Evolutionary conservation across 2,113 vertebrate species (phyloP), one percentile per base, ranked within the genome.

Genomic region (Struthio camelus): DNA sequence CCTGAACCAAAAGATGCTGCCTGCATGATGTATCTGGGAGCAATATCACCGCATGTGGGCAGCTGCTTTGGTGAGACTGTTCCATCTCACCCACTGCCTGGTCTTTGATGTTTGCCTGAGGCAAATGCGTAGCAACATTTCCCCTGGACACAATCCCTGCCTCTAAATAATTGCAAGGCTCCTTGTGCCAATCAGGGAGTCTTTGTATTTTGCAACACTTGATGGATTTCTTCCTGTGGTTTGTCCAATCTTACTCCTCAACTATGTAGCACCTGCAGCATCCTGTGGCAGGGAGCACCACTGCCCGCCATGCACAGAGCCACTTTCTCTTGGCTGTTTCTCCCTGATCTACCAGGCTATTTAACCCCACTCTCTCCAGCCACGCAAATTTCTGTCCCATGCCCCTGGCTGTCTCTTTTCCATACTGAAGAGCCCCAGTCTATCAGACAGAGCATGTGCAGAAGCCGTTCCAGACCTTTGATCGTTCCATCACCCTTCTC

Each of bases 371-470:
- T 4, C 46, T 16, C 56, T 28, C 15, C 30, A 34, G 27, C 36
- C 2, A 1, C 0, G 0, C 40, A 80, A 64, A 48, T n/a, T 77
- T 73, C 84, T 75, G 51, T 19, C 38, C 54, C 16, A 42, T 42
- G 56, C 62, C 34, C 48, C 38, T 11, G 27, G 27, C 7, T 87
- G 42, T 38, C 32, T 69, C 79, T 72, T 64, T 64, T 51, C 53
- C 14, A 7, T 61, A 22, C 65, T 38, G 48, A 83, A 80, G 48
- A 86, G 40, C 51, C 62, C 61, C 12, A 20, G 22, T 46, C 62
- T 38, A n/a, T 76, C 71, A 65, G 0, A 0, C 14, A 15, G 19
- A 5, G 61, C 56, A 8, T 1, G 3, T 34, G 30, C 46, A 76
- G 51, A 84, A 77, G 56, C 28, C 7, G 16, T 58, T 58, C 30